Conservation (phyloP, 2,113 vertebrate genomes). For the Actenoides lindsayi region DNA sequence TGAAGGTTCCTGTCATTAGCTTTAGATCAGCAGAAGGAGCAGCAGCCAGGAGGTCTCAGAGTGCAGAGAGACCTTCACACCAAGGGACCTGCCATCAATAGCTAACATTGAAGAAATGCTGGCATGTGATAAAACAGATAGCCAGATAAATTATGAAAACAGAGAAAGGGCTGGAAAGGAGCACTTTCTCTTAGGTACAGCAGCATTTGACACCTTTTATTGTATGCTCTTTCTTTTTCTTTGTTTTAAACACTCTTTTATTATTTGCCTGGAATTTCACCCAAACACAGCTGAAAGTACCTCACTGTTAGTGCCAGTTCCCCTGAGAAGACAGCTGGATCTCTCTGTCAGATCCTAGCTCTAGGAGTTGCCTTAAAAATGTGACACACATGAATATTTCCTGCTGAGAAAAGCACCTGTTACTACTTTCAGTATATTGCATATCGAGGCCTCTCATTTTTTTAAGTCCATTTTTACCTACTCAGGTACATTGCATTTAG, state of each 20-base stretch:
- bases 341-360: not conserved
- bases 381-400: not conserved
- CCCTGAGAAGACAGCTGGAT: not conserved
- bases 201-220: not conserved
- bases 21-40: not conserved
- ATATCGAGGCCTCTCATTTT: not conserved
- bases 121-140: not conserved
- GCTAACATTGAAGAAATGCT: not conserved
- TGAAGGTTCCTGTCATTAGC: not conserved
- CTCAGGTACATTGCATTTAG: slow-evolving; percentile 20
- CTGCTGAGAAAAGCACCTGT: slow-evolving; percentile 29
- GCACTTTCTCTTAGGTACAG: not conserved
- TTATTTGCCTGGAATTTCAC: not conserved
- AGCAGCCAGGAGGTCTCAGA: not conserved
- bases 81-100: not conserved
- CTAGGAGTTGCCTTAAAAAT: not conserved
- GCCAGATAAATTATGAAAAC: not conserved
- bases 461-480: not conserved
- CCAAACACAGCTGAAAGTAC: not conserved
- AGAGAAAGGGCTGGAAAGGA: not conserved
- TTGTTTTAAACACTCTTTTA: not conserved
- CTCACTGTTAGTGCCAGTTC: not conserved
- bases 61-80: not conserved
- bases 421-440: not conserved
- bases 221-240: not conserved